Percentiles rank a stretch among this genome's conserved stretches.
Conservation (phyloP, 2,113 vertebrate species). For the Onychostruthus taczanowskii region DNA sequence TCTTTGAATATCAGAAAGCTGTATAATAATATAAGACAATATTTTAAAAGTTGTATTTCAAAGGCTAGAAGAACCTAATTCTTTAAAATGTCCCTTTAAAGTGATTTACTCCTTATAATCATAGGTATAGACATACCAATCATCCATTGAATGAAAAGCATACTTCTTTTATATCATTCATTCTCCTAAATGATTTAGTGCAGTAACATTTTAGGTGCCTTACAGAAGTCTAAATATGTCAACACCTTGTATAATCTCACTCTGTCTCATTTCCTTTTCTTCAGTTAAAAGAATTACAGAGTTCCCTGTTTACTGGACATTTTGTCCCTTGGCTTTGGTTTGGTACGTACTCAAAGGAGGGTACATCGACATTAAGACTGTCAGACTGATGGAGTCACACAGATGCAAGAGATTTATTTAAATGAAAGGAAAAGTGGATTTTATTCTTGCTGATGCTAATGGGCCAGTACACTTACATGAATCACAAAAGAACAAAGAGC, state of each 20-base stretch:
- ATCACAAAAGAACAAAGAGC: conserved; percentile 50
- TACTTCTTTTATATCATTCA: not conserved
- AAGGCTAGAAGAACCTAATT: not conserved
- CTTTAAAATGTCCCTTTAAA: not conserved
- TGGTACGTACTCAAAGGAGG: not conserved
- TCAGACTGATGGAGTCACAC: conserved; percentile 35
- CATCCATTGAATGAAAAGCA: not conserved
- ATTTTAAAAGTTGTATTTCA: not conserved
- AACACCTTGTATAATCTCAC: not conserved
- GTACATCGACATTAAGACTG: conserved; percentile 1
- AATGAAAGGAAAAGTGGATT: conserved; percentile 54
- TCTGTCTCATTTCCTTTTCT: conserved; percentile 13
- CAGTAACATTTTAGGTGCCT: not conserved
- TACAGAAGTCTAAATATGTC: not conserved
- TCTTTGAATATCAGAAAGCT: conserved; percentile 1
- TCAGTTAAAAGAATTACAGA: not conserved
- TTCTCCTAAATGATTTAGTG: not conserved
- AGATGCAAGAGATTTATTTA: conserved; percentile 50
- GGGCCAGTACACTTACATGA: conserved; percentile 40
- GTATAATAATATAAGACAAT: not conserved
- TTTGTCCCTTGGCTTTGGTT: conserved; percentile 44
- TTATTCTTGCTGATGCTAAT: conserved; percentile 54
- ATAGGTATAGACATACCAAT: not conserved
- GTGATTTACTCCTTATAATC: not conserved
- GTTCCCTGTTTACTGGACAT: not conserved